Evolutionary conservation across 2,888 invertebrate species (phyloP), one percentile per base, ranked within the genome.

Genomic region (Thymelicus sylvestris): DNA sequence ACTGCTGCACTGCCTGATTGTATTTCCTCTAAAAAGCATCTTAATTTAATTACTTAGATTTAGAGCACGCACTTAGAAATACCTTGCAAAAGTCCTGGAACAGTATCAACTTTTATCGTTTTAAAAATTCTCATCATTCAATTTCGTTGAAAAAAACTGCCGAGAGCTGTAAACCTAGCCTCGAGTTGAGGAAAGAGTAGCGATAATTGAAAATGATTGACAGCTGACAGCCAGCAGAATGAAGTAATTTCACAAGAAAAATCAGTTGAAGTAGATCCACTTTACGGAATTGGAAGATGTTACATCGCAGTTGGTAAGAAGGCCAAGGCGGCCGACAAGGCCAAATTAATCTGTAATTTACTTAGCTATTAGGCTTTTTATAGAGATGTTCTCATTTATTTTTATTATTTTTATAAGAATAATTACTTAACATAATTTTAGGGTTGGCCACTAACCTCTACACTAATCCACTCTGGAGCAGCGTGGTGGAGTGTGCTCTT

Each of bases 311-410:
- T 81, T 77, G 75, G 71, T 81, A 89, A 86, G 77, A 81, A 81
- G 89, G 90, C 80, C 91, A 91, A 88, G 90, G 90, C 66, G 71
- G 67, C 82, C 76, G 73, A 80, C 76, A 62, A 75, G 75, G 75
- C 76, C 77, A 75, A 64, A 74, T 74, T 73, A 72, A 75, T 73
- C 75, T 69, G 38, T 64, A 57, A 39, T 64, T 55, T 69, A 69
- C 38, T 55, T 61, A 47, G 55, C 7, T 19, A 24, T n/a, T 41
- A 44, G 44, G 31, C 31, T n/a, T 52, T 64, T 64, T 52, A 38
- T 63, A 24, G 10, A 48, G 48, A 59, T 57, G 66, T 24, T 39
- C 41, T 57, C 55, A 24, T 55, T 39, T 31, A 7, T 7, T 65
- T 52, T 31, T 31, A 31, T 31, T 31, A 31, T 31, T 31, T 19